Base-by-base conservation (phyloP, 2,797 vertebrate genomes). In the Triplophysa yarkandensis region DNA sequence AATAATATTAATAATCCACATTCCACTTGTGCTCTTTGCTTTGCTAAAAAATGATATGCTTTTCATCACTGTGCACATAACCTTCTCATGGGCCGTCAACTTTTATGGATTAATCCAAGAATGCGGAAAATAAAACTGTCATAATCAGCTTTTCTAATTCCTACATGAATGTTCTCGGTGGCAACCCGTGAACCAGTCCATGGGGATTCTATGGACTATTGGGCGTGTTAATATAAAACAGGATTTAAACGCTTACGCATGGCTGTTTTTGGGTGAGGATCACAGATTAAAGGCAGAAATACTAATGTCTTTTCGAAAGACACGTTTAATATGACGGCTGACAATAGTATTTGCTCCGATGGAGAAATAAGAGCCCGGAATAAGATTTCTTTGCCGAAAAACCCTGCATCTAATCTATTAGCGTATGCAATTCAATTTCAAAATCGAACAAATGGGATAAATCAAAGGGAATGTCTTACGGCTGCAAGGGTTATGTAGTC, bases 71-170 rank as follows among this genome's bases (percentile, higher is more conserved):
- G 81, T 81, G 79, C 85, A 83, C 84, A 83, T 86, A 83, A 81
- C 79, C 80, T 84, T 82, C 86, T 86, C 87, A 85, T 74, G 86
- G 84, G 71, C 85, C 82, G 84, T 87, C 84, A 85, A 83, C 44
- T 90, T 90, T 89, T 88, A 88, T 86, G 86, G 86, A 89, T 88
- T 87, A 83, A 86, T 85, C 76, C 81, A 79, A 86, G 81, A 89
- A 89, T 81, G 83, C 43, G 21, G 83, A 81, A 87, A 88, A 89
- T 87, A 87, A 83, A 85, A 82, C 79, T 71, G 83, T 74, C 86
- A 82, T 86, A 86, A 89, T 89, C 87, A 83, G 82, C 81, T 84
- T 78, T 82, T 80, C 72, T 81, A 83, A 85, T 85, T 86, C 82
- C 77, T 77, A 77, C 67, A 64, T 57, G 79, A 84, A 75, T 63